Evolutionary conservation across 2,888 invertebrate species (phyloP), one percentile per base, ranked within the genome.

Genomic region (Caenorhabditis angaria): DNA sequence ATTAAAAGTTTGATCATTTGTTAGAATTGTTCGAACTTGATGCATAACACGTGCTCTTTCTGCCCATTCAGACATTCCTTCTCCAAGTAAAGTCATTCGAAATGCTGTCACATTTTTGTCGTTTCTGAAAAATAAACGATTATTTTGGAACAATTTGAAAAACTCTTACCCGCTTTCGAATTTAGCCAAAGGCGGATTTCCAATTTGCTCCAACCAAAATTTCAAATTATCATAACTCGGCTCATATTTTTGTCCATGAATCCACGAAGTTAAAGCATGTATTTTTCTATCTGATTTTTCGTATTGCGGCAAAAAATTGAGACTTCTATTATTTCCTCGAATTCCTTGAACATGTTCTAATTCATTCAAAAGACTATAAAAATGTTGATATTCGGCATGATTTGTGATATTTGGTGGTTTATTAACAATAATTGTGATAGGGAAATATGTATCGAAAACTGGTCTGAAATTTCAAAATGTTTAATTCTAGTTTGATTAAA

Each of bases 41-140:
- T 74, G 67, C 65, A 80, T 73, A 8, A 76, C 75, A 48, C 78
- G 65, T 8, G 86, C 86, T 24, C 86, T 58, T 47, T 80, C 80
- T 27, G 81, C 82, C 86, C 86, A 86, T 60, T 86, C 85, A n/a
- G 84, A 74, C 84, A 85, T 83, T 55, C 82, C 81, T 29, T 75
- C 65, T 8, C 82, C 83, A 18, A 85, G 78, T 5, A 86, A 66
- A n/a, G 83, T 82, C 55, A 86, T 79, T 54, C 78, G 81, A 71
- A 85, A 85, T 2, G 77, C 66, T 12, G 55, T 57, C n/a, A 78
- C 61, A 18, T 65, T 53, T 24, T 67, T 70, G 41, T 60, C 68
- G 41, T 8, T 59, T 18, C 55, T 51, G n/a, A 8, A 51, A 51
- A 4, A 51, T 20, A 4, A 24, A 4, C n/a, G 18, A 8, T 51